Evolutionary conservation across 2,113 vertebrate genomes (phyloP).

Genomic region (Aspidoscelis tigris): DNA sequence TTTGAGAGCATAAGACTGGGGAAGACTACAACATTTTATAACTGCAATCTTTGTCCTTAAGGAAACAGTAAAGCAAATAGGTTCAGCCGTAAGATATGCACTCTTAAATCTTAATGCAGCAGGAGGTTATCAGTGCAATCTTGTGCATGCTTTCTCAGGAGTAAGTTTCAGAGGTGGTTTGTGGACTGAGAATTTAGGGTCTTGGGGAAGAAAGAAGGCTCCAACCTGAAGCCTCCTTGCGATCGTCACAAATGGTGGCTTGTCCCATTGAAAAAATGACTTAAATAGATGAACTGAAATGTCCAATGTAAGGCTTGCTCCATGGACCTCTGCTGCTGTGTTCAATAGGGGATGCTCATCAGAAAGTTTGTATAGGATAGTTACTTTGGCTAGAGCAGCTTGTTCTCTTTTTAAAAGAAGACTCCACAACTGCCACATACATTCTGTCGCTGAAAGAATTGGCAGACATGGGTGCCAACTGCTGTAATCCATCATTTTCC

Average conservation of each 20-base stretch:
- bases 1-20: no score
- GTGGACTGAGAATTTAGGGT: no score
- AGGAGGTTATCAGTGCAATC: not conserved
- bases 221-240: no score
- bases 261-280: no score
- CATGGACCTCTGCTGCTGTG: not conserved
- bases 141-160: not conserved
- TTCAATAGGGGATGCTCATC: not conserved
- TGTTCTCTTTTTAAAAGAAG: not conserved
- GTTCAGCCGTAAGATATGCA: not conserved
- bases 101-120: not conserved
- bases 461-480: constrained; percentile 34
- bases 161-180: not conserved
- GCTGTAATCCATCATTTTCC: constrained; percentile 28
- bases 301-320: no score
- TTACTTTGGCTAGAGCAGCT: not conserved
- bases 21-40: no score
- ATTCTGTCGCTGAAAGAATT: not conserved
- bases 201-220: no score
- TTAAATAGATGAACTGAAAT: no score
- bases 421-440: not conserved
- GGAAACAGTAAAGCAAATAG: not conserved
- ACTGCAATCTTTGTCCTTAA: not conserved
- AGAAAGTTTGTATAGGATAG: no score
- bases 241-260: no score